Evolutionary conservation across 2,113 vertebrate species (phyloP).

Genomic region (Aleadryas rufinucha): DNA sequence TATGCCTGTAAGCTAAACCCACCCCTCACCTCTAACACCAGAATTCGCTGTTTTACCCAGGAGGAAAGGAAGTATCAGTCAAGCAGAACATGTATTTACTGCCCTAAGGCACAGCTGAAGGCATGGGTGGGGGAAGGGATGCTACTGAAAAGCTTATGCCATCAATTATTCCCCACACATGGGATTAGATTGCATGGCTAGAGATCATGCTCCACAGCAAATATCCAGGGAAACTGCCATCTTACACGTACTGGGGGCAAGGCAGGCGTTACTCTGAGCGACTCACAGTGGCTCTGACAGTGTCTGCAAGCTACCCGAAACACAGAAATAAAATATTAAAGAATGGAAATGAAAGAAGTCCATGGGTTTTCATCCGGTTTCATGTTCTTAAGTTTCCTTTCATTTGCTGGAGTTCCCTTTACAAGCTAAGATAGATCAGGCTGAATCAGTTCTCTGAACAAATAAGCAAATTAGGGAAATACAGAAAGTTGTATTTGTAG

Average conservation of each 20-base stretch:
- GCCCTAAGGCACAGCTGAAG: not conserved
- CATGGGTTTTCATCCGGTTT: not conserved
- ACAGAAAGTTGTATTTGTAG: not conserved
- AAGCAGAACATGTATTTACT: not conserved
- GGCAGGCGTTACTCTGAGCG: not conserved
- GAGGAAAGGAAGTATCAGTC: not conserved
- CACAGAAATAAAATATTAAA: not conserved
- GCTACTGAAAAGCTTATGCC: not conserved
- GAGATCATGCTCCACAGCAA: not conserved
- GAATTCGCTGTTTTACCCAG: not conserved
- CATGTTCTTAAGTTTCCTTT: not conserved
- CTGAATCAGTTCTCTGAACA: not conserved
- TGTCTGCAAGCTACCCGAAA: not conserved
- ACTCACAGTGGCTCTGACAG: not conserved
- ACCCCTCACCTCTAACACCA: not conserved
- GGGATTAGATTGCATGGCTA: not conserved
- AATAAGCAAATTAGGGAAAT: not conserved
- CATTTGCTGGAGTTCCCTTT: not conserved
- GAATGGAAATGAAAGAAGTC: not conserved
- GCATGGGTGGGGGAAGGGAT: not conserved
- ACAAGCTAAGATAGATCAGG: not conserved
- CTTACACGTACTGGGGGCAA: not conserved
- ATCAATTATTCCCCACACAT: constrained; percentile 11
- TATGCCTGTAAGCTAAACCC: not conserved
- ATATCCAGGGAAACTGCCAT: not conserved